These are phyloP conservation scores for Lasioglossum baleicum DNA, from an alignment of 1,140 invertebrate genomes.

Conservation along the genomic window DNA sequence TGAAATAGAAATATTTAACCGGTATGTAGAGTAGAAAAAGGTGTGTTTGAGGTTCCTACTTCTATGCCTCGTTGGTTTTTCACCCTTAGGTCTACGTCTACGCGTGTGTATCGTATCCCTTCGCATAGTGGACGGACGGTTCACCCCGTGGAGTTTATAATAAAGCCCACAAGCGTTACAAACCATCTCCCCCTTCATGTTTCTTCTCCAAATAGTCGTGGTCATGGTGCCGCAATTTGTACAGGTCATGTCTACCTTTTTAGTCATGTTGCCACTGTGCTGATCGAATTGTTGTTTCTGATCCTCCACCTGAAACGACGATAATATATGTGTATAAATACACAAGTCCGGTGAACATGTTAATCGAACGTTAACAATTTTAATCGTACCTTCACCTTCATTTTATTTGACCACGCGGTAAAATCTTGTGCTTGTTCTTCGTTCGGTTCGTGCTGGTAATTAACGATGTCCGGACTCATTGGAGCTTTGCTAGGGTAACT, in stretches of 20 bases:
- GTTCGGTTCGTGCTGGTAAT: conserved; percentile 74
- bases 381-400: conserved; percentile 68
- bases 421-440: conserved; percentile 78
- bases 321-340: too few species aligned
- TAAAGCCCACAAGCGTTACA: conserved; percentile 97
- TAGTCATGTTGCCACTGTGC: conserved; percentile 70
- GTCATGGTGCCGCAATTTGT: conserved; percentile 93
- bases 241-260: conserved; percentile 86
- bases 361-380: neutral
- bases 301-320: conserved; percentile 66
- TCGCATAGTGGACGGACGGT: conserved; percentile 95
- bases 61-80: conserved; percentile 77
- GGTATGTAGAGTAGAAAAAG: too few species aligned
- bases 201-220: conserved; percentile 95
- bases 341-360: neutral
- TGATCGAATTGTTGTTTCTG: conserved; percentile 74
- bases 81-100: conserved; percentile 91
- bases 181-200: conserved; percentile 94
- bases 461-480: conserved; percentile 77
- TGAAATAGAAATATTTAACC: neutral
- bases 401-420: conserved; percentile 76
- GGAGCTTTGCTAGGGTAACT: conserved; percentile 86
- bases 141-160: conserved; percentile 94
- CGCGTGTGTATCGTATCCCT: conserved; percentile 98
- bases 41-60: conserved; percentile 62